These are phyloP conservation scores for Ceraclea dissimilis DNA, from an alignment of 2,888 invertebrate species.

Conservation along the genomic window DNA sequence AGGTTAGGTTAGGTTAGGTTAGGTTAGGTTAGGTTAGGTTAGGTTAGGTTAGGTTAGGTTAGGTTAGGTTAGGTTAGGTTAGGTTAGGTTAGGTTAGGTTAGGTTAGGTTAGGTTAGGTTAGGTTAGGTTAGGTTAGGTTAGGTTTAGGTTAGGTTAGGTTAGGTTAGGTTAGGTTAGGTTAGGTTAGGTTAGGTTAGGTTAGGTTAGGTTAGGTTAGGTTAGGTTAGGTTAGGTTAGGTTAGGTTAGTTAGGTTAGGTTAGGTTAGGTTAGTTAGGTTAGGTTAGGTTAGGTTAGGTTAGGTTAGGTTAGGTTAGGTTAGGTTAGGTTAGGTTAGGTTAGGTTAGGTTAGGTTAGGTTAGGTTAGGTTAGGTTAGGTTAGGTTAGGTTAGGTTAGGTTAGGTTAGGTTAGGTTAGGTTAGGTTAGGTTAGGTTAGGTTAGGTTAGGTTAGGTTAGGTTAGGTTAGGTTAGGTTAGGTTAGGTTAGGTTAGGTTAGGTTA, in stretches of 20 bases:
- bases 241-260: background rate
- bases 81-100: conserved; percentile 10
- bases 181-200: no score
- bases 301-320: background rate
- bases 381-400: background rate
- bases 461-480: background rate
- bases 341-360: background rate
- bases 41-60: conserved; percentile 9
- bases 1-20: conserved; percentile 9
- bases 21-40: conserved; percentile 13
- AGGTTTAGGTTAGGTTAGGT: no score
- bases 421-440: background rate
- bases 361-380: background rate
- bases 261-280: background rate
- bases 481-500: background rate
- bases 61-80: conserved; percentile 13
- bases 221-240: background rate
- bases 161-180: background rate
- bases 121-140: conserved; percentile 1
- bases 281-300: background rate
- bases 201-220: background rate
- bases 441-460: background rate
- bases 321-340: background rate
- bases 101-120: background rate
- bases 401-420: background rate